Conservation (phyloP, 2,888 invertebrate genomes). For the Tyria jacobaeae region DNA sequence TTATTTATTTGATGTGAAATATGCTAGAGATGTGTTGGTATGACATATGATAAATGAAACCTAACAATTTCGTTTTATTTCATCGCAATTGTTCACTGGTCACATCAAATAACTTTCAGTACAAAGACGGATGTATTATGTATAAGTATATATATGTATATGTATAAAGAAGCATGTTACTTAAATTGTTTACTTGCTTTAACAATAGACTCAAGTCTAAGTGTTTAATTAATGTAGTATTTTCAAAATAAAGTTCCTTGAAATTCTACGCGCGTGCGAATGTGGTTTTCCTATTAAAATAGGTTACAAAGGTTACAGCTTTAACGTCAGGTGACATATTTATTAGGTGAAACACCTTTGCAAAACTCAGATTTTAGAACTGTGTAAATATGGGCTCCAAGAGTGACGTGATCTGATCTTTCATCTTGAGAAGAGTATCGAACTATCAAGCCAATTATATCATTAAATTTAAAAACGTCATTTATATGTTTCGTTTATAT, state of each 20-base stretch:
- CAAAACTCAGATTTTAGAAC: not conserved
- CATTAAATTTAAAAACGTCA: not conserved
- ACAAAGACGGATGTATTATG: not conserved
- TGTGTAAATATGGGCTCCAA: not conserved
- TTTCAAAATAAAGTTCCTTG: not conserved
- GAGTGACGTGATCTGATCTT: not conserved
- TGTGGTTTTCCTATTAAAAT: conserved; percentile 1
- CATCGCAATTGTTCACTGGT: no score
- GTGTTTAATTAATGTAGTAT: not conserved
- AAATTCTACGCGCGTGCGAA: conserved; percentile 1
- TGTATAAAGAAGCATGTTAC: not conserved
- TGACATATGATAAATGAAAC: no score
- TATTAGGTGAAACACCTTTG: not conserved
- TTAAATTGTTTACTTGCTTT: not conserved
- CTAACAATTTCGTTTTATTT: no score
- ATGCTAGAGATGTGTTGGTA: no score
- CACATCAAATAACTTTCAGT: not conserved
- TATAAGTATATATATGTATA: no score
- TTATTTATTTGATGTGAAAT: no score
- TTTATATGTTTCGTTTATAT: no score
- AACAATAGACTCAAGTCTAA: not conserved
- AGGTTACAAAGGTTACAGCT: not conserved
- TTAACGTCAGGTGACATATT: not conserved
- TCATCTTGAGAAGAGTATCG: not conserved
- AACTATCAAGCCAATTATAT: not conserved